phyloP scores from a whole-genome alignment of 2,797 vertebrate species.

The Notamacropus eugenii region DNA sequence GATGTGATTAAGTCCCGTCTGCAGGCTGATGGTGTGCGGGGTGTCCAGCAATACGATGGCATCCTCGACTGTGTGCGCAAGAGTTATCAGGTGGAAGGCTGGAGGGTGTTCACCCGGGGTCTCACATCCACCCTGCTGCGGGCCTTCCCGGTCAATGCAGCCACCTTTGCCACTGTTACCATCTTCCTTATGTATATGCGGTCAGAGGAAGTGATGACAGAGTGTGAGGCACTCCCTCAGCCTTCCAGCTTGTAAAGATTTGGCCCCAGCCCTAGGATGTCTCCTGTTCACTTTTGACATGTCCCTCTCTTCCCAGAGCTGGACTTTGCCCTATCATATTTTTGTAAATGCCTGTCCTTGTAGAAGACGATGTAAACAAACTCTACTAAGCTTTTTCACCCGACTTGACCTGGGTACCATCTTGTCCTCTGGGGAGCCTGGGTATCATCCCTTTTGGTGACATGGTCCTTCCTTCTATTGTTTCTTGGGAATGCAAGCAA shows the following conservation, averaged over 20 bases:
- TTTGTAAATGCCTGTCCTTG: slow-evolving; percentile 9
- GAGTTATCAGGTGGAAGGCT: slow-evolving; percentile 93
- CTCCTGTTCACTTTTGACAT: background rate
- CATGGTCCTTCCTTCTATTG: background rate
- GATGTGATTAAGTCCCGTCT: slow-evolving; percentile 98
- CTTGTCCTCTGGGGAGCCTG: background rate
- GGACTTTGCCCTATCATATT: background rate
- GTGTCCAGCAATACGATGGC: slow-evolving; percentile 89
- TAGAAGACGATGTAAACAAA: slow-evolving; percentile 67
- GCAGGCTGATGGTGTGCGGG: slow-evolving; percentile 94
- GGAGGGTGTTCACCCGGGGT: slow-evolving; percentile 94
- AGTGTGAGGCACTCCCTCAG: slow-evolving; percentile 89
- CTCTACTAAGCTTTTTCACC: slow-evolving; percentile 17
- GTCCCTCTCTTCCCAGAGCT: background rate
- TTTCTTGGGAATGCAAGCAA: background rate
- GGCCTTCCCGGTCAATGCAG: slow-evolving; percentile 96
- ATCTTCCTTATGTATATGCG: slow-evolving; percentile 93
- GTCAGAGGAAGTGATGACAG: slow-evolving; percentile 82
- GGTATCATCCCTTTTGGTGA: background rate
- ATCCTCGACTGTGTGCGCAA: slow-evolving; percentile 93
- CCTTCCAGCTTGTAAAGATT: slow-evolving; percentile 89
- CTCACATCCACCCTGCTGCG: slow-evolving; percentile 96
- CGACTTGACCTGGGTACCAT: slow-evolving; percentile 51
- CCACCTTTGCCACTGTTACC: slow-evolving; percentile 96
- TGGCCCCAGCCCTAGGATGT: background rate